These are phyloP conservation scores for Eupithecia subfuscata DNA, from an alignment of 2,888 invertebrate genomes.

Conservation along the genomic window DNA sequence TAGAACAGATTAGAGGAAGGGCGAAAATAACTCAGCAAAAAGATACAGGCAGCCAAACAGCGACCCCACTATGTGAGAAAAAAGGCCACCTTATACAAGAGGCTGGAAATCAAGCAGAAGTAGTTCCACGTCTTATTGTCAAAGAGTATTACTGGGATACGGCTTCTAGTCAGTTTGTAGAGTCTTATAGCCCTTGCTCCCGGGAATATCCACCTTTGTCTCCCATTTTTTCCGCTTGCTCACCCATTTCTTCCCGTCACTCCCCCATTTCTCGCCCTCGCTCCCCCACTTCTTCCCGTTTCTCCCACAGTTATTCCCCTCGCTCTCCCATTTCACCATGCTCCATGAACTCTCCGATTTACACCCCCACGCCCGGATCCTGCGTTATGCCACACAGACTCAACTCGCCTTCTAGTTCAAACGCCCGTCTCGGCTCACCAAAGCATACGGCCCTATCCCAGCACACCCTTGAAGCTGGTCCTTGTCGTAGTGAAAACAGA, in stretches of 20 bases:
- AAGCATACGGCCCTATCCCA: neutral
- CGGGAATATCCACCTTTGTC: neutral
- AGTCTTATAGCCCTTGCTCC: neutral
- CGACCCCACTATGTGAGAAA: no score
- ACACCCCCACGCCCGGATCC: neutral
- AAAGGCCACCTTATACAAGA: neutral
- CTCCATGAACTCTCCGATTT: neutral
- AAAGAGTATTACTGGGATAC: slow-evolving; percentile 21
- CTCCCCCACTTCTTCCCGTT: neutral
- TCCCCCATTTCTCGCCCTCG: neutral
- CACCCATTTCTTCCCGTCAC: neutral
- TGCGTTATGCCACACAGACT: neutral
- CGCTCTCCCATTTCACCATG: neutral
- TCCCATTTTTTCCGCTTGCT: neutral
- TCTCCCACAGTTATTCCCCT: neutral
- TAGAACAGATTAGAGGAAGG: neutral
- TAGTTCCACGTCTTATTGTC: slow-evolving; percentile 1
- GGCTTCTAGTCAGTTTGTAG: slow-evolving; percentile 1
- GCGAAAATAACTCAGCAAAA: neutral
- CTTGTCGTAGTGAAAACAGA: neutral
- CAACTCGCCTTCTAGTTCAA: neutral
- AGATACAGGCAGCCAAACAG: slow-evolving; percentile 2
- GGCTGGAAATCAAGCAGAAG: neutral
- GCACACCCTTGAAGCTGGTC: neutral
- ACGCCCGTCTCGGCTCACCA: neutral